Conservation (phyloP, 2,888 invertebrate species). For the Brenthis daphne region DNA sequence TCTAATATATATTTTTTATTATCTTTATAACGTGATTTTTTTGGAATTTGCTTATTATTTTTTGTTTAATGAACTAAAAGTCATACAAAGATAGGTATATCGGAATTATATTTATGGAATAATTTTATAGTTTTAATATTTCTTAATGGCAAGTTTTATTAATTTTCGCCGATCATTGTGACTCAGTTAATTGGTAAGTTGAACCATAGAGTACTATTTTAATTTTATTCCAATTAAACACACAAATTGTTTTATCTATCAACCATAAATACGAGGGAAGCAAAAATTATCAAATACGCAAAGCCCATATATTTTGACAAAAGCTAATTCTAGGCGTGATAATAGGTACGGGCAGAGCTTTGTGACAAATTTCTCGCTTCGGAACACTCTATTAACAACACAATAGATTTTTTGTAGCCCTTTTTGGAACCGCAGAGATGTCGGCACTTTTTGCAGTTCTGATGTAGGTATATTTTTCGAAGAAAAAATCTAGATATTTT, state of each 20-base stretch:
- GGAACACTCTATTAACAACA: constrained; percentile 71
- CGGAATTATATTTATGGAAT: constrained; percentile 48
- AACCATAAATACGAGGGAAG: constrained; percentile 16
- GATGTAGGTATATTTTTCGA: too few species aligned
- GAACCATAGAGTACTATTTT: neutral
- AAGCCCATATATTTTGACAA: constrained; percentile 62
- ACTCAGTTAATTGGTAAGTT: too few species aligned
- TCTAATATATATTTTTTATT: constrained; percentile 10
- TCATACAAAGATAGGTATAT: too few species aligned
- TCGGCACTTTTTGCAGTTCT: constrained; percentile 41
- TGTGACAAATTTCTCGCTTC: constrained; percentile 76
- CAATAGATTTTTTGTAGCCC: constrained; percentile 50
- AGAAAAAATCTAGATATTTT: too few species aligned
- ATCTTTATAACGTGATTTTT: constrained; percentile 29
- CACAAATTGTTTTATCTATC: neutral
- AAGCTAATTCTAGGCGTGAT: constrained; percentile 75
- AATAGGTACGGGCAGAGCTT: constrained; percentile 65
- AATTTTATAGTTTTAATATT: constrained; percentile 43
- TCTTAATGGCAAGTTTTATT: too few species aligned
- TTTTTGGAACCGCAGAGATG: constrained; percentile 44
- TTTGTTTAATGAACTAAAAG: too few species aligned
- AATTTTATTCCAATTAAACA: constrained; percentile 1
- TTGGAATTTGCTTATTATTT: too few species aligned
- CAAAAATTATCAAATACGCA: constrained; percentile 24
- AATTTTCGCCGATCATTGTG: too few species aligned